Base-by-base conservation (phyloP, 2,113 vertebrate species). In the Nothobranchius kuhntae region DNA sequence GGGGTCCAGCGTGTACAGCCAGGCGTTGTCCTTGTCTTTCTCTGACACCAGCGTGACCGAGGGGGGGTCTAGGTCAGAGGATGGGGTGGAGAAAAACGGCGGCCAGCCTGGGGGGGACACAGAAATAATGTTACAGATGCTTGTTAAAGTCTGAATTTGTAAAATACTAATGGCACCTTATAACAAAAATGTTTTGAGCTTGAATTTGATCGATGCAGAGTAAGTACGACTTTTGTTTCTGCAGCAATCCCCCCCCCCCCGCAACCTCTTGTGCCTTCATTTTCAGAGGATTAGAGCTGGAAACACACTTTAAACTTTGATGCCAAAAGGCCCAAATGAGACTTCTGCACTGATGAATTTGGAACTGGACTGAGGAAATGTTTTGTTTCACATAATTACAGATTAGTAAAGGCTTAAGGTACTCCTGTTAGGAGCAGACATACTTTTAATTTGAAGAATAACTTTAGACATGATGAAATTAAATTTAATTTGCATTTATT, bases 1-100 rank as follows among this genome's bases (percentile, higher is more conserved):
- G 61, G 98, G 98, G 69, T 99, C 98, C 78, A 99, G 89, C 0
- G 95, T 95, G 90, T 97, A 96, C 0, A 98, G 92, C 97, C 97
- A 98, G 87, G 90, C 95, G 75, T 96, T 96, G 80, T 98, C 97
- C 69, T 91, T 91, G 73, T 86, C 88, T 68, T 95, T 95, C 82
- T 96, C 94, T 1, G 95, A 91, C 24, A 94, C 91, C 0, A 94
- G 86, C 4, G 92, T 94, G 68, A 93, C 92, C 0, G 90, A 89
- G n/a, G 93, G 81, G 7, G 91, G 91, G 56, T 90, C 89, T 11
- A 78, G 12, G 5, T 85, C 82, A 8, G 91, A 85, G n/a, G 86
- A 86, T 0, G 92, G 85, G 1, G 92, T 93, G 65, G 84, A 89
- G 67, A 83, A 88, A 53, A 82, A 78, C 21, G 80, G 79, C 0